phyloP scores from a whole-genome alignment of 2,888 invertebrate species.

The Linyphia triangularis region DNA sequence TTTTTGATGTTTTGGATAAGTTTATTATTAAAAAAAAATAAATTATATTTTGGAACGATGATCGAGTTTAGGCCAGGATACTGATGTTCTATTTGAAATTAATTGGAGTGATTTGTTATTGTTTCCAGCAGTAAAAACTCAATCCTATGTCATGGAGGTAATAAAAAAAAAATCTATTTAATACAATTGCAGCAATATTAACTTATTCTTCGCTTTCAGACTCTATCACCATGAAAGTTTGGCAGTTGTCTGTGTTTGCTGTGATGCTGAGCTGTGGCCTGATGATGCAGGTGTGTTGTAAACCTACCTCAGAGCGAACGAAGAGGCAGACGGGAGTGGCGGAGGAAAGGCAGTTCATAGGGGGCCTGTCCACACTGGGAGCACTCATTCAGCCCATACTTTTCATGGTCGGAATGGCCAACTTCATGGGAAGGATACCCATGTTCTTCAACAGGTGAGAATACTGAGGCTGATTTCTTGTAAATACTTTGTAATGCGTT shows the following conservation, averaged over 20 bases:
- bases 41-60: no score
- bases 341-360: slow-evolving; percentile 59
- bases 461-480: no score
- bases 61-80: no score
- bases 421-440: slow-evolving; percentile 71
- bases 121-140: neutral
- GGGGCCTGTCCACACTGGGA: slow-evolving; percentile 57
- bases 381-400: slow-evolving; percentile 71
- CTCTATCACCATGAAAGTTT: slow-evolving; percentile 31
- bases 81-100: no score
- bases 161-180: neutral
- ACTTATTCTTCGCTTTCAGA: neutral
- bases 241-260: slow-evolving; percentile 15
- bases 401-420: slow-evolving; percentile 71
- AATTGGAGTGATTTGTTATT: neutral
- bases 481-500: no score
- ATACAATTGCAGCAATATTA: no score
- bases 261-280: slow-evolving; percentile 2
- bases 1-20: no score
- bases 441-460: slow-evolving; percentile 68
- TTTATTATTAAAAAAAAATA: no score
- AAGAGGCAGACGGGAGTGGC: slow-evolving; percentile 33
- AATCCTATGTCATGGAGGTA: neutral
- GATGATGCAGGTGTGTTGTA: slow-evolving; percentile 20
- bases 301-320: slow-evolving; percentile 25